Base-by-base conservation (phyloP, 2,113 vertebrate species). In the Benitochromis conjunctus region DNA sequence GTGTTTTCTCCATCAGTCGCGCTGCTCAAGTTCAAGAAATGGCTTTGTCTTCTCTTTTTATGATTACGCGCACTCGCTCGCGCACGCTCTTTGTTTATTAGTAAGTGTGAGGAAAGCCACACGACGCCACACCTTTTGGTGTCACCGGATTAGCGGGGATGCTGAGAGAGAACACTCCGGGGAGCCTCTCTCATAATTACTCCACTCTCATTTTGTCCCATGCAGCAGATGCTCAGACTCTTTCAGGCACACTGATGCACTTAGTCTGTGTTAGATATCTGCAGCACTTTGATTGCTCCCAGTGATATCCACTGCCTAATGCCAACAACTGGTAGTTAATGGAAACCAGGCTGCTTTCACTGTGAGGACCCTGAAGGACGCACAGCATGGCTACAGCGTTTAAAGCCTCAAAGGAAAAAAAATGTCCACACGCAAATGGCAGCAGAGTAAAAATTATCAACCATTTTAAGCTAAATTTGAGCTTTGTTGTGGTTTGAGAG, bases 121-220 rank as follows among this genome's bases (percentile, higher is more conserved):
- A 83, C 88, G 62, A 84, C 54, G 84, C 91, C 91, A 87, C 91
- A 88, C 92, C 91, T 93, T 86, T 64, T 48, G 84, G 86, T 84
- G 89, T 77, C 85, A 82, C 83, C 51, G 80, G 36, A 48, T 77
- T 81, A 69, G 58, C 76, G 55, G 51, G 81, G 87, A 71, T 80
- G 86, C 80, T 74, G 80, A 90, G 77, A 55, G 36, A 26, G 48
- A 83, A n/a, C 81, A 78, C 92, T 85, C 91, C 81, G 9, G 92
- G 80, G 92, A 88, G 87, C 79, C 64, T 81, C 58, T 74, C 89
- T 92, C 85, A 89, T 93, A 93, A 93, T 94, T 91, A 94, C 88
- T 90, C 91, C 92, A 90, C 89, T 86, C 91, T 89, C 91, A 86
- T 94, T 96, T 88, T 88, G 91, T 91, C 87, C 89, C 66, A 43